Conservation (phyloP, 2,797 vertebrate genomes). For the Crax fasciolata region DNA sequence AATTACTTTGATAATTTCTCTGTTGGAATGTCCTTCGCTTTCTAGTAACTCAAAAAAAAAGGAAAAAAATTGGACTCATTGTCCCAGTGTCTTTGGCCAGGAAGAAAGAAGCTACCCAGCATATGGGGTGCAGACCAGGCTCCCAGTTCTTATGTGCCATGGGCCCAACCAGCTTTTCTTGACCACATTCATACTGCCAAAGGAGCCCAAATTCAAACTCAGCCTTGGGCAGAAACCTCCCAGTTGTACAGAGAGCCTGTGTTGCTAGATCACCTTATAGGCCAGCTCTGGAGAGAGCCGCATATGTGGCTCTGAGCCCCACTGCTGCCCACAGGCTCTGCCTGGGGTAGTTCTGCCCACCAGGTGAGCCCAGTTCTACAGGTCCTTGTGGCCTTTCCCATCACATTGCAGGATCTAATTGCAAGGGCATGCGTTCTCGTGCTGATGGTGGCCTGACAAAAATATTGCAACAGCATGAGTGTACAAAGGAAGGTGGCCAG, state of each 20-base stretch:
- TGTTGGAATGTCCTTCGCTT: neutral
- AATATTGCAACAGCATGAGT: neutral
- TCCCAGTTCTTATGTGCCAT: neutral
- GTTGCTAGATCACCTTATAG: neutral
- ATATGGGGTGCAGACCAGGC: accelerated
- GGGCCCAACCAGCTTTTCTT: neutral
- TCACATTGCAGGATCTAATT: neutral
- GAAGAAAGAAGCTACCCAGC: neutral
- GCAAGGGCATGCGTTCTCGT: neutral
- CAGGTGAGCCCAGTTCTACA: neutral
- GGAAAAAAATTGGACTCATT: neutral
- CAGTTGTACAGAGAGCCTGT: neutral
- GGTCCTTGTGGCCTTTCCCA: neutral
- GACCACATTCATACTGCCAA: neutral
- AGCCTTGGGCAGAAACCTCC: neutral
- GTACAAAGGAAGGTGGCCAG: neutral
- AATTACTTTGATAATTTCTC: neutral
- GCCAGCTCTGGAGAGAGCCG: neutral
- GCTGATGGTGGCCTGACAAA: neutral
- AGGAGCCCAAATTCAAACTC: conserved; percentile 6
- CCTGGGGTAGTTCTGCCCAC: neutral
- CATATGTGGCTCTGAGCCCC: neutral
- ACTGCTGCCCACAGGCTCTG: neutral
- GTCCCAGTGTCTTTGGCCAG: neutral
- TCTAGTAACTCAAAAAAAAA: neutral